Base-by-base conservation (phyloP, 2,113 vertebrate genomes). In the Potamarius usumacintae region DNA sequence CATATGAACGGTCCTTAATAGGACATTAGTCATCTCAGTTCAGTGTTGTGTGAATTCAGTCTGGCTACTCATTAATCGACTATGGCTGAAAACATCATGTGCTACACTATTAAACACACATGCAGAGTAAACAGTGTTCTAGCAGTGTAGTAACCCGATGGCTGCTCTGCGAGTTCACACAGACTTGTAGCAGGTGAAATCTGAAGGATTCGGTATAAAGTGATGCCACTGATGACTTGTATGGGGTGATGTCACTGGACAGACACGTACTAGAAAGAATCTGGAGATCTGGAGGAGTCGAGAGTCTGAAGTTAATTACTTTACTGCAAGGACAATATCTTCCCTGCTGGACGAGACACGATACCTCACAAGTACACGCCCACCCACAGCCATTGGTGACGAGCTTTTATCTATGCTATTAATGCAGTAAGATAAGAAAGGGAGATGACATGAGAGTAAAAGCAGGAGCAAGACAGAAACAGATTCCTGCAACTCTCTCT, bases 41-140 rank as follows among this genome's bases (percentile, higher is more conserved):
- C 9, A 1, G 22, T 83, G 42, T 22, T 52, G 18, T 50, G 22
- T 52, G 55, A 27, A 67, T 18, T 57, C 42, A n/a, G 48, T 74
- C 42, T 86, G 52, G 58, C 25, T 80, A 80, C 27, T 80, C 12
- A 80, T 86, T 69, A 86, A 80, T 57, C 18, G 12, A 55, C 58
- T 7, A 20, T 12, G 12, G 11, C 20, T 30, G 63, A 69, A 57
- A 80, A 65, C 62, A 7, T 42, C 42, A 42, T 42, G 42, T 4
- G 42, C 42, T n/a, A 80, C 53, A 72, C 48, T 67, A 74, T 52
- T 62, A 62, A 50, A 63, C 57, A 52, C 14, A 62, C 58, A 48
- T 50, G 30, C 34, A 77, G 20, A n/a, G 55, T 71, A 71, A 30
- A 84, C 62, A 18, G 12, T 65, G 42, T 67, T 30, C 67, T 18